A percentile compares a stretch with the other conserved stretches of the same genome.
Evolutionary conservation across 2,113 vertebrate genomes (phyloP).

Genomic region (Myanophis thanlyinensis): DNA sequence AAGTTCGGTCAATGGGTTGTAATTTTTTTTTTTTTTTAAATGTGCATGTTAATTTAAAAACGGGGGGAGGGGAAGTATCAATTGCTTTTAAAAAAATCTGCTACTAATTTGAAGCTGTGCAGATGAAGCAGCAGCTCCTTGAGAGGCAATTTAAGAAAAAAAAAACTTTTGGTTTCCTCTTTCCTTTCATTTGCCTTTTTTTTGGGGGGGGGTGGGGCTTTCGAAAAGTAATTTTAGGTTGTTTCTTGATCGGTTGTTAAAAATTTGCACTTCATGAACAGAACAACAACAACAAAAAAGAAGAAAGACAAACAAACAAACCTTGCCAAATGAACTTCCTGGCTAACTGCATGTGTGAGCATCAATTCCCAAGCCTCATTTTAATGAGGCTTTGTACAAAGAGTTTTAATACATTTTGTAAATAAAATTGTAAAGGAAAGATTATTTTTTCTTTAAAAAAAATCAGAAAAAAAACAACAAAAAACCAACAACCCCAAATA

Average conservation of each 20-base stretch:
- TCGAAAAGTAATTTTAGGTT: slow-evolving; percentile 46
- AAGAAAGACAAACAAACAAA: background rate
- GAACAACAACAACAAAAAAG: slow-evolving; percentile 49
- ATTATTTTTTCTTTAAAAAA: background rate
- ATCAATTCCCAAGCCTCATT: slow-evolving; percentile 88
- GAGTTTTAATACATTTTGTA: slow-evolving; percentile 99
- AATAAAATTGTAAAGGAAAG: slow-evolving; percentile 94
- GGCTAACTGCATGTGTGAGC: slow-evolving; percentile 93
- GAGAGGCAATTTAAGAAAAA: slow-evolving; percentile 46
- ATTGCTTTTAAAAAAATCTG: slow-evolving; percentile 83
- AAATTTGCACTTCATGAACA: slow-evolving; percentile 85
- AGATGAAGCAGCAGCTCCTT: slow-evolving; percentile 79
- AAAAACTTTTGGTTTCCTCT: slow-evolving; percentile 14
- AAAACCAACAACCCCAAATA: slow-evolving; percentile 56
- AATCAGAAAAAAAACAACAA: background rate
- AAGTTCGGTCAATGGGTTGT: slow-evolving; percentile 69
- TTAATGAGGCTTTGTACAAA: slow-evolving; percentile 94
- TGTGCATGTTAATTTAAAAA: slow-evolving; percentile 84
- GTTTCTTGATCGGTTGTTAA: slow-evolving; percentile 67
- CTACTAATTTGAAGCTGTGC: slow-evolving; percentile 82
- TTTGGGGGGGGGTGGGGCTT: slow-evolving; percentile 27
- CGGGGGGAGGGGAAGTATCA: slow-evolving; percentile 61
- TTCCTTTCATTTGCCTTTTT: slow-evolving; percentile 49
- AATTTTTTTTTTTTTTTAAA: slow-evolving; percentile 71
- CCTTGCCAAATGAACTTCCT: slow-evolving; percentile 86